phyloP scores from a whole-genome alignment of 2,888 invertebrate species.

The Drosophila kambysellisi region DNA sequence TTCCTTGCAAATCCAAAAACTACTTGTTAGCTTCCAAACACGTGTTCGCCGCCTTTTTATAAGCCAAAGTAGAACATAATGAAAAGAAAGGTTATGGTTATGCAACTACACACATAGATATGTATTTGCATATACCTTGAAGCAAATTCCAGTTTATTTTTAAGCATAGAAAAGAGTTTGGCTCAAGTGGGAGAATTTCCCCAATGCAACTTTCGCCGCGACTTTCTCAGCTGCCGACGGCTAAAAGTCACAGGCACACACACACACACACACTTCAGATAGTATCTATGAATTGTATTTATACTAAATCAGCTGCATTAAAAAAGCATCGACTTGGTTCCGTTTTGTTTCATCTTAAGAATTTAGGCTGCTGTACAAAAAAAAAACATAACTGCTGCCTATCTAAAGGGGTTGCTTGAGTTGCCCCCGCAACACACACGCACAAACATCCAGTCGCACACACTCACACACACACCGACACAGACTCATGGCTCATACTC shows the following conservation, averaged over 20 bases:
- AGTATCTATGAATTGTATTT: slow-evolving; percentile 43
- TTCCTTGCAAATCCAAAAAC: slow-evolving; percentile 34
- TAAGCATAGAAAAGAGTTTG: not conserved
- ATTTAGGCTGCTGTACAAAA: slow-evolving; percentile 9
- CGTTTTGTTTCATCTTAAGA: slow-evolving; percentile 30
- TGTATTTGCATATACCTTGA: not conserved
- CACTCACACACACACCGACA: slow-evolving; percentile 13
- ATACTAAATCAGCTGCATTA: slow-evolving; percentile 26
- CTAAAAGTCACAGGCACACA: slow-evolving; percentile 16
- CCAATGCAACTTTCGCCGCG: slow-evolving; percentile 49
- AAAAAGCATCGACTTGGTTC: not conserved
- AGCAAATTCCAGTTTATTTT: not conserved
- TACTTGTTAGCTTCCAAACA: slow-evolving; percentile 69
- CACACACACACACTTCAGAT: slow-evolving; percentile 6
- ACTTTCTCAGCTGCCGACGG: slow-evolving; percentile 46
- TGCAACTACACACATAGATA: not conserved
- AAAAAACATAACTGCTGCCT: slow-evolving; percentile 6
- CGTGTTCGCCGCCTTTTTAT: slow-evolving; percentile 40
- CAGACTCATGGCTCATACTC: slow-evolving; percentile 52
- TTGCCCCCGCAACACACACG: slow-evolving; percentile 20
- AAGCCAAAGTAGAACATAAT: slow-evolving; percentile 13
- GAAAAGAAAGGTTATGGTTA: slow-evolving; percentile 4
- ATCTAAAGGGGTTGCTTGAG: slow-evolving; percentile 34
- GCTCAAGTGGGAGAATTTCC: slow-evolving; percentile 32
- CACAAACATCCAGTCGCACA: slow-evolving; percentile 17